Percentiles rank a stretch among this genome's conserved stretches.
Evolutionary conservation across 2,113 vertebrate genomes (phyloP).

Genomic region (Corythornis cristatus): DNA sequence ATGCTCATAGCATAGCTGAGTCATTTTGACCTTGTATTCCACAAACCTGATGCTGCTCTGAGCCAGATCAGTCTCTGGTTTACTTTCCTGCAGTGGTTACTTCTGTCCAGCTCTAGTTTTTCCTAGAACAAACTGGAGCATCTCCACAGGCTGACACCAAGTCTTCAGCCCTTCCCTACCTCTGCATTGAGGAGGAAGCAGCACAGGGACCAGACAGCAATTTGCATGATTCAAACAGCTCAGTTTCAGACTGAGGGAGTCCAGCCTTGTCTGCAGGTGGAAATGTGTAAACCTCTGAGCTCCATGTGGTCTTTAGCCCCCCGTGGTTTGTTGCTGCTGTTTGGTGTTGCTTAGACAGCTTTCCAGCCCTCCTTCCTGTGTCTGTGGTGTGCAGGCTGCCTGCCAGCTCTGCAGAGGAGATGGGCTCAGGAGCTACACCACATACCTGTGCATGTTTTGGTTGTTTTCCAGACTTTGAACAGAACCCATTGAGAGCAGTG

Average conservation of each 20-base stretch:
- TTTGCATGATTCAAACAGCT: background rate
- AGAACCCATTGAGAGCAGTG: background rate
- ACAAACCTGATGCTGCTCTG: background rate
- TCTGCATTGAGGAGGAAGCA: background rate
- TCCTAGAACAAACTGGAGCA: background rate
- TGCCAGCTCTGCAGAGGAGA: background rate
- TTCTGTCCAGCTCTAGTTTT: background rate
- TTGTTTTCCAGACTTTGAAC: background rate
- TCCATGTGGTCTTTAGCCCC: background rate
- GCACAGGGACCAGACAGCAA: background rate
- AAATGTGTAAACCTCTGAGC: background rate
- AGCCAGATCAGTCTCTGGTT: background rate
- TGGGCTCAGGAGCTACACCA: background rate
- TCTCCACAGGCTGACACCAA: accelerated
- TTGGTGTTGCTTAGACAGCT: background rate
- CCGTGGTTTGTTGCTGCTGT: background rate
- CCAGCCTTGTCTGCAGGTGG: background rate
- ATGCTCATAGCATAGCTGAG: background rate
- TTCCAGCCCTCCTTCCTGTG: background rate
- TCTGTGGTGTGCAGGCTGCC: background rate
- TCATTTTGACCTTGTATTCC: background rate
- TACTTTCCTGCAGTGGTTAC: background rate
- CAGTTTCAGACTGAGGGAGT: background rate
- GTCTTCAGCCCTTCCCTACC: background rate
- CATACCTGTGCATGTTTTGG: background rate